phyloP scores from a whole-genome alignment of 2,888 invertebrate species.

The Aleiodes testaceus region DNA sequence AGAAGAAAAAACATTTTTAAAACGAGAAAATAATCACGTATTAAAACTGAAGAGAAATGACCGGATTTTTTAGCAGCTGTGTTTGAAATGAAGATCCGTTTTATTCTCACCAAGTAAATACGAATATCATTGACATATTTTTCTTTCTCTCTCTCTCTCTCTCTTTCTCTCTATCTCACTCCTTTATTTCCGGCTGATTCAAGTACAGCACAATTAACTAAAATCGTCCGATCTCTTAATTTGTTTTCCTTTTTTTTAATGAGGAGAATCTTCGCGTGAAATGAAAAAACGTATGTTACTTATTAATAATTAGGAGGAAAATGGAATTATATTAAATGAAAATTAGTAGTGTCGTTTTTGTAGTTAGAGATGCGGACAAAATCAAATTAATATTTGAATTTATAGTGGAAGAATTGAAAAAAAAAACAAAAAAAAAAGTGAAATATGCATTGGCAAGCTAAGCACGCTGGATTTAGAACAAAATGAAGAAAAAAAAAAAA shows the following conservation, averaged over 20 bases:
- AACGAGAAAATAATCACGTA: slow-evolving; percentile 46
- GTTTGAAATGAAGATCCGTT: slow-evolving; percentile 6
- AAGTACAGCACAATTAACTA: not conserved
- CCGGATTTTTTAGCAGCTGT: slow-evolving; percentile 16
- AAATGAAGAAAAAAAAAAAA: slow-evolving; percentile 52
- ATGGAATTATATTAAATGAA: no score
- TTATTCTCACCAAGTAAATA: slow-evolving; percentile 19
- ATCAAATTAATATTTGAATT: slow-evolving; percentile 14
- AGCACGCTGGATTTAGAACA: slow-evolving; percentile 53
- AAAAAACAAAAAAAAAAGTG: slow-evolving; percentile 20
- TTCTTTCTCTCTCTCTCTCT: slow-evolving; percentile 22
- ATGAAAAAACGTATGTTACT: slow-evolving; percentile 20
- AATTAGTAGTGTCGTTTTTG: slow-evolving; percentile 26
- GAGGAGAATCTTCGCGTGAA: slow-evolving; percentile 1
- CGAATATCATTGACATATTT: slow-evolving; percentile 33
- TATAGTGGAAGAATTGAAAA: slow-evolving; percentile 3
- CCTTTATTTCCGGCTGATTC: not conserved
- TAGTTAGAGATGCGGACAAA: slow-evolving; percentile 21
- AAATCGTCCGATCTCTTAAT: slow-evolving; percentile 27
- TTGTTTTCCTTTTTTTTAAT: not conserved
- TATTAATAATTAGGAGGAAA: slow-evolving; percentile 17
- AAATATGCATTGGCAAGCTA: slow-evolving; percentile 33
- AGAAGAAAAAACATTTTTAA: slow-evolving; percentile 39
- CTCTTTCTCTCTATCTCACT: slow-evolving; percentile 10
- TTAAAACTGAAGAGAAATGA: not conserved